Evolutionary conservation across 2,797 vertebrate genomes (phyloP), one percentile per base, ranked within the genome.

Genomic region (Micrastur ruficollis): DNA sequence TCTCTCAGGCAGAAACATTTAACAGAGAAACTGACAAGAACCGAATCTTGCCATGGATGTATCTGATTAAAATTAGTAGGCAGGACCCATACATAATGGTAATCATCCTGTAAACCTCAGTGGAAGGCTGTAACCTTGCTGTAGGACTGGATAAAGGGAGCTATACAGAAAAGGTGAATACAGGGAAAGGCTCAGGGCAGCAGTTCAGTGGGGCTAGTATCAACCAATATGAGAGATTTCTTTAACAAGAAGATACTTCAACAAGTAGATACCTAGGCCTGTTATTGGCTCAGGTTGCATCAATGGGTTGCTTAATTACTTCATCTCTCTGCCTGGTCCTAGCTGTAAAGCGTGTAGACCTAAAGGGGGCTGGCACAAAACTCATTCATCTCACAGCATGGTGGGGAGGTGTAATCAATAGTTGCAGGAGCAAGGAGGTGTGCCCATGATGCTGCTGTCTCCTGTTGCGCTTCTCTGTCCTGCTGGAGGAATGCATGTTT

Each of bases 1-100:
- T 78, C 86, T 90, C 71, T 85, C 86, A 62, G 84, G 78, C 86
- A 87, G 32, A 89, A 95, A 74, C 21, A 32, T 58, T 61, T 58
- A n/a, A 16, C 71, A 81, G 89, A 32, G 71, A 67, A 62, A 20
- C 21, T 0, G 4, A 58, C 23, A 80, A 21, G 81, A 94, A 59
- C 31, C 1, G 2, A 76, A 56, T 63, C 59, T 86, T 63, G n/a
- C 20, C 2, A 0, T 53, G 71, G 29, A 61, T 1, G 1, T 32
- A 32, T 8, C 52, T 63, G 36, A 85, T 80, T 61, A 31, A 68
- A 74, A 38, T 62, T 68, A 70, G 42, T 55, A 65, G 50, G 5
- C 38, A 53, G 32, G 70, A 63, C n/a, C 26, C 3, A 8, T 9
- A 2, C 42, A 15, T 58, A 61, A 25, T 25, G 2, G 1, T 27